Conservation (phyloP, 2,113 vertebrate species). For the Nipponia nippon region DNA sequence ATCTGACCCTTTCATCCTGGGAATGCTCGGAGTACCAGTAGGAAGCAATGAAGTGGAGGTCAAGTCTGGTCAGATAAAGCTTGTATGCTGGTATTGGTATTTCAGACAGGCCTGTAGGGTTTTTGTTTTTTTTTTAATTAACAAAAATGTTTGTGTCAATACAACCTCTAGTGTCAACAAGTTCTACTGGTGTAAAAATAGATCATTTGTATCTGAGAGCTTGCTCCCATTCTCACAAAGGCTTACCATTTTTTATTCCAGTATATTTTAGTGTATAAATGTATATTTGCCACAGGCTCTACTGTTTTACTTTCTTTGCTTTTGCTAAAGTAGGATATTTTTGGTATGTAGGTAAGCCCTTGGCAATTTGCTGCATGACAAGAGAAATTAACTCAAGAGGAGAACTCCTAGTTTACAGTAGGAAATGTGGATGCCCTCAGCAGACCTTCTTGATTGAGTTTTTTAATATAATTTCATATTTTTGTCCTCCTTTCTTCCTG, state of each 20-base stretch:
- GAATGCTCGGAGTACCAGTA: not conserved
- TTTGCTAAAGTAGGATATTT: not conserved
- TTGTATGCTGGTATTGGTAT: not conserved
- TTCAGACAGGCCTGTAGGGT: not conserved
- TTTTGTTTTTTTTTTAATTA: not conserved
- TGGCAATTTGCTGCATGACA: not conserved
- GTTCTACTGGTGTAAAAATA: not conserved
- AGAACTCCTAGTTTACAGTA: not conserved
- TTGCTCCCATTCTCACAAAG: not conserved
- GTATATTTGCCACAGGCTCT: not conserved
- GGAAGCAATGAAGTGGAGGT: not conserved
- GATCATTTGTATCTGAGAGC: not conserved
- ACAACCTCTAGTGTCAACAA: not conserved
- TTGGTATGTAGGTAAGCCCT: not conserved
- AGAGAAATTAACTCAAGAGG: not conserved
- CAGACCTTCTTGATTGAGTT: not conserved
- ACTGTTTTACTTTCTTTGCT: not conserved
- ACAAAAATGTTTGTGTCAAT: not conserved
- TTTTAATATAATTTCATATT: not conserved
- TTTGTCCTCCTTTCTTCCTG: not conserved
- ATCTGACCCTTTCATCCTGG: not conserved
- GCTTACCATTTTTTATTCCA: not conserved
- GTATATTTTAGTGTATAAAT: not conserved
- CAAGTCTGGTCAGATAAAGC: not conserved
- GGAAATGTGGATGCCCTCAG: not conserved